A percentile compares a stretch with the other conserved stretches of the same genome.
Conservation (phyloP, 2,888 invertebrate genomes). For the Calliphora vomitoria region DNA sequence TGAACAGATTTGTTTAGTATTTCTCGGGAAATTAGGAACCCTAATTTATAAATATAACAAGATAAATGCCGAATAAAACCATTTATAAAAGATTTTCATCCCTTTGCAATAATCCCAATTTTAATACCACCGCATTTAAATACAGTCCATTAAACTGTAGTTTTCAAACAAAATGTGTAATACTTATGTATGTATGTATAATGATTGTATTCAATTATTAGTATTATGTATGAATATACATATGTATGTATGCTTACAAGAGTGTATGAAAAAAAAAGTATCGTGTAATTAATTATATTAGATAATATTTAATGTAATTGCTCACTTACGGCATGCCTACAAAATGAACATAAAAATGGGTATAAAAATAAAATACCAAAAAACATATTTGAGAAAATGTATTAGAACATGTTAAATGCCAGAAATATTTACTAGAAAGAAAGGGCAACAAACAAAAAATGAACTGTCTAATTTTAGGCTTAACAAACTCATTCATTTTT, state of each 20-base stretch:
- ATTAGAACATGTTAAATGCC: slow-evolving; percentile 27
- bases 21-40: no score
- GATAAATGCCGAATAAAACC: no score
- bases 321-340: slow-evolving; percentile 3
- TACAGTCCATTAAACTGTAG: no score
- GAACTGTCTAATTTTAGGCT: slow-evolving; percentile 20
- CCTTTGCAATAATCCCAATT: no score
- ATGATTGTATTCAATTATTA: no score
- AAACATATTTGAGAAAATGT: not conserved
- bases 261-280: not conserved
- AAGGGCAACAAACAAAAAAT: slow-evolving; percentile 15
- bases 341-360: not conserved
- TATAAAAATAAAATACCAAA: slow-evolving; percentile 39
- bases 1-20: no score
- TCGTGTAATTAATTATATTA: slow-evolving; percentile 49
- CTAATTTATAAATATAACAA: no score
- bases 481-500: slow-evolving; percentile 17
- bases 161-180: no score
- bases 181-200: no score
- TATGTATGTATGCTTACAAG: not conserved
- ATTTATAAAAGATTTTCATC: no score
- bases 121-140: not conserved
- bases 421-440: slow-evolving; percentile 23
- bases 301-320: slow-evolving; percentile 54
- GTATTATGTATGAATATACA: not conserved